phyloP scores from a whole-genome alignment of 2,113 vertebrate genomes.

The Petromus typicus region DNA sequence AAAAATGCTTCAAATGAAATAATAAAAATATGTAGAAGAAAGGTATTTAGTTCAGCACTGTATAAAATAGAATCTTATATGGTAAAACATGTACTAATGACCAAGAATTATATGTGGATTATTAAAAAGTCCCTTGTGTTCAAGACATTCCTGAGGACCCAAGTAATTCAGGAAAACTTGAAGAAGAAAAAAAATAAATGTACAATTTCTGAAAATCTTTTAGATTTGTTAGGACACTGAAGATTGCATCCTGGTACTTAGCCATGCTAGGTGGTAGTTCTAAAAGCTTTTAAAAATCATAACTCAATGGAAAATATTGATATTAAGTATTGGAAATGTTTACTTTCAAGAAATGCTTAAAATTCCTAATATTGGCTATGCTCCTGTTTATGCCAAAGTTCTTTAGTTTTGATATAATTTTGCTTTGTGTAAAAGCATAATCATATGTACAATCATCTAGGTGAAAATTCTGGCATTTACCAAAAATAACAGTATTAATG shows the following conservation, averaged over 20 bases:
- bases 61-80: background rate
- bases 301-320: background rate
- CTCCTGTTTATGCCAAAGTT: background rate
- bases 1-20: background rate
- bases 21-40: background rate
- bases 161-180: background rate
- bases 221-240: background rate
- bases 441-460: background rate
- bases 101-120: background rate
- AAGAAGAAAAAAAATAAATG: background rate
- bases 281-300: background rate
- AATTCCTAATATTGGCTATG: background rate
- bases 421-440: background rate
- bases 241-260: background rate
- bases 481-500: constrained; percentile 32
- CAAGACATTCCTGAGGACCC: background rate
- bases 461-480: background rate
- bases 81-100: background rate
- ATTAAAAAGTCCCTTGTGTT: background rate
- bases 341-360: background rate
- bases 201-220: background rate
- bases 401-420: background rate
- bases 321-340: background rate
- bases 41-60: background rate
- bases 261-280: background rate